Evolutionary conservation across 2,888 invertebrate genomes (phyloP).

Genomic region (Drosophila pseudotakahashii): DNA sequence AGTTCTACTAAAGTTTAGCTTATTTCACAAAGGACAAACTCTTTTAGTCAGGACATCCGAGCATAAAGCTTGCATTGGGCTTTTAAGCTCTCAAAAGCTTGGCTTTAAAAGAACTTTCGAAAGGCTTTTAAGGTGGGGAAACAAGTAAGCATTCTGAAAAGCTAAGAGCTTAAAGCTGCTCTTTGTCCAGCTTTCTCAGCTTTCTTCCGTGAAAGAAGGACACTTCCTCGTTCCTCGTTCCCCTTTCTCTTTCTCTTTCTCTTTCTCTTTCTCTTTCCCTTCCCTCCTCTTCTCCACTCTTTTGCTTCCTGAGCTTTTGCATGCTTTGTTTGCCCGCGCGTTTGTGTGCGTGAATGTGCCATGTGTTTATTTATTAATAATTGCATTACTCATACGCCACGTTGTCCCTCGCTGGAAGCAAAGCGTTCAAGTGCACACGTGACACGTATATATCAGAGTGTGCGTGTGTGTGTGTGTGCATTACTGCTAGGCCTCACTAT

Average conservation of each 20-base stretch:
- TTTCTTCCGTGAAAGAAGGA: too few species aligned
- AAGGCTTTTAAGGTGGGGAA: background rate
- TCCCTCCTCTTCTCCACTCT: too few species aligned
- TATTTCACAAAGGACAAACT: background rate
- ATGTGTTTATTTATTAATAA: conserved; percentile 68
- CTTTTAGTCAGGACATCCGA: background rate
- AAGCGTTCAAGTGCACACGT: conserved; percentile 74
- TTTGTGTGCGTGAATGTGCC: conserved; percentile 26
- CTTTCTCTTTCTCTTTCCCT: background rate
- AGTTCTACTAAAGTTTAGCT: background rate
- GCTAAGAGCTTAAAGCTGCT: conserved; percentile 1
- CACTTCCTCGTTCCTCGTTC: too few species aligned
- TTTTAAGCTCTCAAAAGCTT: background rate
- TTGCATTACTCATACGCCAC: conserved; percentile 73
- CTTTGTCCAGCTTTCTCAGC: background rate
- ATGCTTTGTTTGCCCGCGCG: conserved; percentile 13
- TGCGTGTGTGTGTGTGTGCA: conserved; percentile 8
- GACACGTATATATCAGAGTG: conserved; percentile 46
- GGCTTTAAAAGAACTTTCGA: background rate
- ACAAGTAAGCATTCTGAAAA: too few species aligned
- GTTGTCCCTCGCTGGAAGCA: conserved; percentile 44
- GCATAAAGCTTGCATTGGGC: background rate
- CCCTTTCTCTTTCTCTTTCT: background rate
- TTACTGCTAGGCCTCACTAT: background rate
- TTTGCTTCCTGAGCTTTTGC: background rate